Evolutionary conservation across 2,888 invertebrate genomes (phyloP), one percentile per base, ranked within the genome.

Genomic region (Argyresthia albistria): DNA sequence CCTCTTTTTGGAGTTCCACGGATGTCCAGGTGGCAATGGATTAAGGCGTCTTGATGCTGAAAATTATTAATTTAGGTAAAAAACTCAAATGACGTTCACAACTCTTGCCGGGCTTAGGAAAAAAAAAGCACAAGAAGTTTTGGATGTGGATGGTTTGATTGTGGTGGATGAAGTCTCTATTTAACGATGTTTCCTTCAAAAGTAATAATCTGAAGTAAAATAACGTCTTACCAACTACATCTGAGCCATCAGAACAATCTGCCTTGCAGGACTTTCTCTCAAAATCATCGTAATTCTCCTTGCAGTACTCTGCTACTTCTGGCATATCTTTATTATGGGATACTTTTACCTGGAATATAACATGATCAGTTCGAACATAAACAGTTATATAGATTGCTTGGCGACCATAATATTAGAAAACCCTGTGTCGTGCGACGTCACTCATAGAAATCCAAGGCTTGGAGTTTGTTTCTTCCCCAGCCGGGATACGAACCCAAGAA

Each of bases 251-350:
- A 3, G 47, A 46, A 35, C 54, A 54, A 46, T 52, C 52, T 35
- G 46, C 50, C n/a, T 16, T 43, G 53, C 84, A 84, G 16, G 69
- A 67, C 10, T 56, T 60, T 39, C 70, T 65, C 53, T 82, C 73
- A 52, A 81, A 82, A 8, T 75, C 74, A 10, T 73, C 67, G 54
- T 65, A 73, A 48, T 75, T 69, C 0, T 60, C 64, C 58, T 82
- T 82, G 58, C 84, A 84, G 58, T 67, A 70, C 54, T 67, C 67
- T 0, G 82, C 67, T 3, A 83, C 81, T 55, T 67, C 67, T 0
- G 82, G 68, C 3, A 83, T 80, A 54, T 76, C 74, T 57, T 79
- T 79, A 36, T 59, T 69, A 10, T 64, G 61, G 1, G 61, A 59
- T 47, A 68, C 65, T 56, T 66, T 73, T 0, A 57, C 63, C 82